These are phyloP conservation scores for Trachemys scripta DNA, from an alignment of 2,113 vertebrate species.

Conservation along the genomic window DNA sequence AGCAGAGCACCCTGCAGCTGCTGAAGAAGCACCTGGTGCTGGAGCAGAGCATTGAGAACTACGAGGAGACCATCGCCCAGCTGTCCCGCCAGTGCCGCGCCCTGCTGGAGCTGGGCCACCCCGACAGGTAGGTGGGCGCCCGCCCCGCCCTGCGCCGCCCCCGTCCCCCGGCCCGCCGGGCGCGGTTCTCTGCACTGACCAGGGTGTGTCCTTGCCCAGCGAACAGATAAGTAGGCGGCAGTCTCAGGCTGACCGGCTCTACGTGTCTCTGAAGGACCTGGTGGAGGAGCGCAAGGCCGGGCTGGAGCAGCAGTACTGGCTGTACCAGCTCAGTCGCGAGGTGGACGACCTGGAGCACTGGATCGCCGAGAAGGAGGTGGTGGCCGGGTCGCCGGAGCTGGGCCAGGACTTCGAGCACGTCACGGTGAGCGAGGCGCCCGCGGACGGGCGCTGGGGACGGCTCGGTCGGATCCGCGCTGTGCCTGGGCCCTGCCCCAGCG, in stretches of 20 bases:
- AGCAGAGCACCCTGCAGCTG: conserved; percentile 93
- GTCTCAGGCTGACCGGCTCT: conserved; percentile 96
- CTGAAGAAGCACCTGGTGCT: conserved; percentile 93
- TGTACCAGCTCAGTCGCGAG: conserved; percentile 94
- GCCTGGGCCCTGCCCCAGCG: not conserved
- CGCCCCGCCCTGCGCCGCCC: too few species aligned
- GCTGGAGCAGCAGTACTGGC: conserved; percentile 97
- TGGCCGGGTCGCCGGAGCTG: conserved; percentile 92
- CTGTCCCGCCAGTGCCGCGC: conserved; percentile 93
- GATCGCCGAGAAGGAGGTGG: conserved; percentile 95
- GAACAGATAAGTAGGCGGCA: conserved; percentile 95
- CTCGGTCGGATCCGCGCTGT: fast-evolving
- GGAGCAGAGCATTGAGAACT: conserved; percentile 94
- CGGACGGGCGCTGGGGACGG: fast-evolving
- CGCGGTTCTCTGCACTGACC: not conserved
- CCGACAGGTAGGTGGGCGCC: conserved; percentile 84
- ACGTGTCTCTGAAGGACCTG: conserved; percentile 97
- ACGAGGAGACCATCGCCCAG: conserved; percentile 93
- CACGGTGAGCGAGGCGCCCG: conserved; percentile 80
- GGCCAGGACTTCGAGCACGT: conserved; percentile 97
- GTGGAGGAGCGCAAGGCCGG: conserved; percentile 91
- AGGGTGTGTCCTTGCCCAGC: conserved; percentile 72
- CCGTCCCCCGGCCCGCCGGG: not conserved
- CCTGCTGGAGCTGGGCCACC: conserved; percentile 91
- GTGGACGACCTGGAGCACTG: conserved; percentile 97